These are phyloP conservation scores for Agapornis roseicollis DNA, from an alignment of 2,113 vertebrate species.

Conservation along the genomic window DNA sequence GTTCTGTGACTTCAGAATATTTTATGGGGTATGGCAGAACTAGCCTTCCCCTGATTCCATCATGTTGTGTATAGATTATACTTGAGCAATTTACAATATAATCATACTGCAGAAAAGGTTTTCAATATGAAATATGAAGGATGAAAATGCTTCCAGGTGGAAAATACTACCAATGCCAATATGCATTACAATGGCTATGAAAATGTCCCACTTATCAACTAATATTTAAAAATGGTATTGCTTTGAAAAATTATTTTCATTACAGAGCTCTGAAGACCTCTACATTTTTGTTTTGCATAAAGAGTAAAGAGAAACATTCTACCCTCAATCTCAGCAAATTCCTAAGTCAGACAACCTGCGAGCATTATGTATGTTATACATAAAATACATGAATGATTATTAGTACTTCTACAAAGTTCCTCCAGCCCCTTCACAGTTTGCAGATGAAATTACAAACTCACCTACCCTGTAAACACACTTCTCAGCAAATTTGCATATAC, in stretches of 20 bases:
- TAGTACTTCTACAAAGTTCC: neutral
- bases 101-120: neutral
- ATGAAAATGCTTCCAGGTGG: neutral
- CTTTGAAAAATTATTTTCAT: neutral
- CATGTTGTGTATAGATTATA: neutral
- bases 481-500: neutral
- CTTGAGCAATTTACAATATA: neutral
- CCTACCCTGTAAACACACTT: neutral
- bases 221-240: neutral
- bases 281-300: neutral
- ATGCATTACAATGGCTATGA: neutral
- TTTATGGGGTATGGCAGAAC: neutral
- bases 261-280: neutral
- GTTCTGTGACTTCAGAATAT: neutral
- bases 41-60: neutral
- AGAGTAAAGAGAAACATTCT: neutral
- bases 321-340: neutral
- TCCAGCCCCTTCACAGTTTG: neutral
- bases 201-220: neutral
- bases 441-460: neutral
- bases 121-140: neutral
- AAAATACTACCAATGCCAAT: neutral
- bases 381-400: neutral
- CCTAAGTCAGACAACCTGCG: neutral
- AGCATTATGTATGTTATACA: neutral